These are phyloP conservation scores for Mola mola DNA, from an alignment of 2,113 vertebrate species.

Conservation along the genomic window DNA sequence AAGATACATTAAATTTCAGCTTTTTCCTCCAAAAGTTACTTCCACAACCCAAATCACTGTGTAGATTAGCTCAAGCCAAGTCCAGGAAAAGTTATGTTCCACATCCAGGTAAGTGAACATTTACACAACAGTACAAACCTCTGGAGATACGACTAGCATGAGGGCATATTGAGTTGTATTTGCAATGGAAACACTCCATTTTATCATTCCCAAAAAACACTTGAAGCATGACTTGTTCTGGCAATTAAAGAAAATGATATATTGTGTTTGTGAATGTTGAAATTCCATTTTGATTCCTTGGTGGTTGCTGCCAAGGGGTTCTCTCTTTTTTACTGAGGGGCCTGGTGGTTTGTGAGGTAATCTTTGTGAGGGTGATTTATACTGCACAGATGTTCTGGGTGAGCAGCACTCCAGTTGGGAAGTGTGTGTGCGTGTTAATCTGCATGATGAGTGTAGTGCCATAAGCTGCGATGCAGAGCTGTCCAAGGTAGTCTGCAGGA, in stretches of 20 bases:
- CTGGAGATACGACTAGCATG: constrained; percentile 37
- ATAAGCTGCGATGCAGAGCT: constrained; percentile 27
- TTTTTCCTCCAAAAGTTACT: neutral
- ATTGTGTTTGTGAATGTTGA: constrained; percentile 50
- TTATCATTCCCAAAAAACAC: constrained; percentile 45
- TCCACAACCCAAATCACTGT: neutral
- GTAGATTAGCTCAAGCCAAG: neutral
- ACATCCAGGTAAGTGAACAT: constrained; percentile 12
- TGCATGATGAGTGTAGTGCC: constrained; percentile 44
- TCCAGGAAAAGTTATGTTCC: neutral
- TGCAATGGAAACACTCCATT: constrained; percentile 27
- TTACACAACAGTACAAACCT: neutral
- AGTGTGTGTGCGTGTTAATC: constrained; percentile 28
- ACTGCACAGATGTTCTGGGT: constrained; percentile 66
- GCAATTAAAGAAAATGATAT: constrained; percentile 50
- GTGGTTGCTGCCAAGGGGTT: constrained; percentile 29
- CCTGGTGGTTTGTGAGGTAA: constrained; percentile 59
- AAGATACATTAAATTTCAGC: neutral
- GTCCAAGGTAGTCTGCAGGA: constrained; percentile 37
- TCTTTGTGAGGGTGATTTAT: constrained; percentile 64
- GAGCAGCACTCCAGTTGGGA: constrained; percentile 50
- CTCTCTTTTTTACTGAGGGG: constrained; percentile 46
- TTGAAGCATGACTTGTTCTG: constrained; percentile 43
- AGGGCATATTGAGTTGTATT: constrained; percentile 32
- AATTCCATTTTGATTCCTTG: constrained; percentile 42